Base-by-base conservation (phyloP, 2,797 vertebrate genomes). In the Amblyopsis hoosieri region DNA sequence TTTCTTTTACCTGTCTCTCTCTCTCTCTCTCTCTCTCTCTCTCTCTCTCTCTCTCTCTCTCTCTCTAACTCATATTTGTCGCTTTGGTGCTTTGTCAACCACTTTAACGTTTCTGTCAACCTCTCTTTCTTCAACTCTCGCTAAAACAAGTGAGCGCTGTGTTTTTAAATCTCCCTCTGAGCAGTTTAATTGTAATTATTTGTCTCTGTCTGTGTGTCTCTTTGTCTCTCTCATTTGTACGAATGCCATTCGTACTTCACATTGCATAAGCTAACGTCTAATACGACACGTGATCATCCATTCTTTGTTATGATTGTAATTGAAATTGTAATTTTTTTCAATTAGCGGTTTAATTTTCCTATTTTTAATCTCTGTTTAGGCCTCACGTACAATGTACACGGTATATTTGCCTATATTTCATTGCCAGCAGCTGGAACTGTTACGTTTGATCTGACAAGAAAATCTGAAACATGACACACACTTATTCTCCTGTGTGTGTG, bases 201-300 rank as follows among this genome's bases (percentile, higher is more conserved):
- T 53, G 37, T 79, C 57, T 78, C 74, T 66, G 51, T 75, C 66
- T 71, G n/a, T 51, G n/a, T 8, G 14, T 82, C 67, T 77, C 52
- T 47, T 57, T 65, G 70, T 54, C 59, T 52, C 51, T 69, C 51
- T 49, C 66, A 53, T 2, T 47, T 74, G 66, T 5, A 6, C 51
- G 7, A 13, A 19, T 14, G 8, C n/a, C 15, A 5, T 45, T 14
- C 11, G 13, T 12, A 45, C 17, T 15, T 33, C n/a, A 19, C 19
- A 2, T 19, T 19, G 19, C 19, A 19, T 19, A 19, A 46, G 14
- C 45, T n/a, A n/a, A 12, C 12, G 1, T 47, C 1, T 12, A 23
- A 23, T 23, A 23, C 9, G 4, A 47, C 52, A 23, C 52, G 19
- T 23, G 19, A 23, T 23, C 19, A 23, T 19, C 10, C 52, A 3